Percentiles rank a stretch among this genome's conserved stretches.
phyloP scores from a whole-genome alignment of 2,113 vertebrate species.

The Lucifuga dentata region DNA sequence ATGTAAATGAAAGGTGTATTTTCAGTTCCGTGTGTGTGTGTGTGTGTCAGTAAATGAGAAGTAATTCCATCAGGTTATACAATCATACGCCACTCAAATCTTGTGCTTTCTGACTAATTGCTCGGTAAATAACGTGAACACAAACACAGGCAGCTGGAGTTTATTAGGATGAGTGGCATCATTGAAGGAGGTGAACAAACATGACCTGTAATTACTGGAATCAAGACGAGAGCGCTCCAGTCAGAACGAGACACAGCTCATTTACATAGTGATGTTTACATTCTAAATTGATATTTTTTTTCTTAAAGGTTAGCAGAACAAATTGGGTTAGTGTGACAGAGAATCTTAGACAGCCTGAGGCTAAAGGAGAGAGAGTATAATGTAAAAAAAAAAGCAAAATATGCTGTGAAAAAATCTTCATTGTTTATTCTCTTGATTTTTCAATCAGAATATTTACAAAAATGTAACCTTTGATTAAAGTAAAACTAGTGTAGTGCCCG shows the following conservation, averaged over 20 bases:
- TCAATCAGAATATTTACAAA: no score
- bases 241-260: slow-evolving; percentile 16
- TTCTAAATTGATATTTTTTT: no score
- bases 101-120: slow-evolving; percentile 50
- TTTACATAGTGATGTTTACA: slow-evolving; percentile 37
- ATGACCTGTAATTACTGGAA: slow-evolving; percentile 47
- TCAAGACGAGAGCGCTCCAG: slow-evolving; percentile 24
- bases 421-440: no score
- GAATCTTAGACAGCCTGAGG: no score
- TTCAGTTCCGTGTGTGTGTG: neutral
- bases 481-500: no score
- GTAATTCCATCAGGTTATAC: slow-evolving; percentile 16
- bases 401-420: no score
- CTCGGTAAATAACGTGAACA: slow-evolving; percentile 44
- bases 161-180: slow-evolving; percentile 53
- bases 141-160: slow-evolving; percentile 59
- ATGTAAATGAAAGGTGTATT: no score
- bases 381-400: no score
- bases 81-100: slow-evolving; percentile 22
- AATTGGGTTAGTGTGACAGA: no score
- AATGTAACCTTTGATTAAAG: no score
- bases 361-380: no score
- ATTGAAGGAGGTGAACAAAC: slow-evolving; percentile 35
- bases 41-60: slow-evolving; percentile 1
- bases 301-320: no score